A percentile compares a stretch with the other conserved stretches of the same genome.
Conservation (phyloP, 1,140 invertebrate genomes). For the Gryllus bimaculatus region DNA sequence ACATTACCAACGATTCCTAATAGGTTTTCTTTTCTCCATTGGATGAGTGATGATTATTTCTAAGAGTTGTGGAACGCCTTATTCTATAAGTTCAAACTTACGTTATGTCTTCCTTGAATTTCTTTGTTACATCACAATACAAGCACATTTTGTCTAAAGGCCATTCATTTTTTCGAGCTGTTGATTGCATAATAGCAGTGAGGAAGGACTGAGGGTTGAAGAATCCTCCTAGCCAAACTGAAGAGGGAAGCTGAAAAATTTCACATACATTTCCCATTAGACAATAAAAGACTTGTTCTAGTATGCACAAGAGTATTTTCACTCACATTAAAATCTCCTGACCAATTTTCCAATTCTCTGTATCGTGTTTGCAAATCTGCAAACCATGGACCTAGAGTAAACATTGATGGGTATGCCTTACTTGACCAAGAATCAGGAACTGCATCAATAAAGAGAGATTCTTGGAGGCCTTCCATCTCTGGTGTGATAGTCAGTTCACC, state of each 20-base stretch:
- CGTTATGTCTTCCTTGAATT: constrained; percentile 74
- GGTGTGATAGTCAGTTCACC: constrained; percentile 86
- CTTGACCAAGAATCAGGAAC: constrained; percentile 76
- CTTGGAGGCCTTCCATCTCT: constrained; percentile 83
- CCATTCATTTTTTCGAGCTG: constrained; percentile 89
- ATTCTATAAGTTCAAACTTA: constrained; percentile 29
- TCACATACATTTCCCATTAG: constrained; percentile 12
- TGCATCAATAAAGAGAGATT: constrained; percentile 73
- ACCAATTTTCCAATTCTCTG: constrained; percentile 69
- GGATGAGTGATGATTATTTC: not conserved
- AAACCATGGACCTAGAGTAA: constrained; percentile 78
- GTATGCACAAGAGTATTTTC: not conserved
- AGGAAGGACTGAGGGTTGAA: constrained; percentile 96
- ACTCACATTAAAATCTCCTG: constrained; percentile 57
- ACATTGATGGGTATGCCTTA: constrained; percentile 80
- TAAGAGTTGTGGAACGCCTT: no score
- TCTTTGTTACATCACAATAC: constrained; percentile 90
- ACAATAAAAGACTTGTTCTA: not conserved
- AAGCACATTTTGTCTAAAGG: constrained; percentile 92
- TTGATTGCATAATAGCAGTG: constrained; percentile 95
- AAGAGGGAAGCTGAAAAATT: constrained; percentile 54
- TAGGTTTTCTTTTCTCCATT: not conserved
- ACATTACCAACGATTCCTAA: not conserved
- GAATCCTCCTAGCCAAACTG: constrained; percentile 88
- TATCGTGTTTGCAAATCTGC: constrained; percentile 70